These are phyloP conservation scores for Peromyscus californicus DNA, from an alignment of 2,113 vertebrate genomes.

Conservation along the genomic window DNA sequence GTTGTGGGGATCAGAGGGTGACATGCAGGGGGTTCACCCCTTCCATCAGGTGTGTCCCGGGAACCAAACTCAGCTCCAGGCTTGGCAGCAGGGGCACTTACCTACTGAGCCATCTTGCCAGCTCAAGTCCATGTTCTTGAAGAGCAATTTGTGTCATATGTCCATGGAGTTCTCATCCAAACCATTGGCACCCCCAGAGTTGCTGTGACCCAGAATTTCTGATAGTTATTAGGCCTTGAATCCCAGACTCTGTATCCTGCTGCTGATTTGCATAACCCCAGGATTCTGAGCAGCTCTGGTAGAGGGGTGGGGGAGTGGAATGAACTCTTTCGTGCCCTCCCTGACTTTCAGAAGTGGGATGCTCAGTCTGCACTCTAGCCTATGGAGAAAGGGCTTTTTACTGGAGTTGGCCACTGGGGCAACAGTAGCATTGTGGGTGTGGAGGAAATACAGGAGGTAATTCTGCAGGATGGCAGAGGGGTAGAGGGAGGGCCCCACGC, in stretches of 20 bases:
- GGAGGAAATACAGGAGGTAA: not conserved
- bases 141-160: not conserved
- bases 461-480: not conserved
- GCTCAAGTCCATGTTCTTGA: not conserved
- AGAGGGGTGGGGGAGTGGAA: not conserved
- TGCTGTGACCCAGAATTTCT: constrained; percentile 36
- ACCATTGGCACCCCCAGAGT: not conserved
- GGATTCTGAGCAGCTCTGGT: not conserved
- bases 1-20: too few species aligned
- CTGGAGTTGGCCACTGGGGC: not conserved
- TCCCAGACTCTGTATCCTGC: not conserved
- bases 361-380: not conserved
- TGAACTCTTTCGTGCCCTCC: not conserved
- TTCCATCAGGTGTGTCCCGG: not conserved
- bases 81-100: not conserved
- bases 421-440: not conserved
- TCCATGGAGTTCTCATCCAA: not conserved
- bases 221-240: not conserved
- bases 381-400: not conserved
- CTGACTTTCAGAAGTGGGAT: not conserved
- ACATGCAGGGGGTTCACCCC: not conserved
- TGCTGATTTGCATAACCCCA: not conserved
- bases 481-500: not conserved
- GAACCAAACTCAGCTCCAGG: not conserved
- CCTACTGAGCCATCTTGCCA: not conserved